A percentile compares a stretch with the other conserved stretches of the same genome.
Evolutionary conservation across 2,888 invertebrate species (phyloP).

Genomic region (Nycteola revayana): DNA sequence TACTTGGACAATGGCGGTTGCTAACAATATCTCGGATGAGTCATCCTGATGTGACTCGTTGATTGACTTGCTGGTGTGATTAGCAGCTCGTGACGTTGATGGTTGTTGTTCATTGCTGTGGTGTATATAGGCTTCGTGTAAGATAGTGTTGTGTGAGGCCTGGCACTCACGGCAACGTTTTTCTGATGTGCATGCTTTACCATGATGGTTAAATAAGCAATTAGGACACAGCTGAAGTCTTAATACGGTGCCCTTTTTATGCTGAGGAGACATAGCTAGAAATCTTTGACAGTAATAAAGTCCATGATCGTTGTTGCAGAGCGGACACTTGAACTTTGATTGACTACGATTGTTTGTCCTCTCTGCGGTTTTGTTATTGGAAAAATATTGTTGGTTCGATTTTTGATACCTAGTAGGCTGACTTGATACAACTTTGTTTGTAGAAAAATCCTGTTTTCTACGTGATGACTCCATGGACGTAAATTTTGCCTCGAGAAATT

Average conservation of each 20-base stretch:
- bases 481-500: no score
- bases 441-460: no score
- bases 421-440: no score
- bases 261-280: constrained; percentile 1
- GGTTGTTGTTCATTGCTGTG: neutral
- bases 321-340: neutral
- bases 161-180: constrained; percentile 3
- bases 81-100: neutral
- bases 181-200: constrained; percentile 1
- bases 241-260: neutral
- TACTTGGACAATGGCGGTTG: neutral
- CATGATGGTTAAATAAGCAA: constrained; percentile 2
- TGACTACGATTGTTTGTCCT: no score
- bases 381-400: no score
- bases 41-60: neutral
- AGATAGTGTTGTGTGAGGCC: constrained; percentile 1
- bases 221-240: neutral
- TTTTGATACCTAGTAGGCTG: no score
- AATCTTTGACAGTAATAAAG: neutral
- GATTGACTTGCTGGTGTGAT: neutral
- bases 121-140: neutral
- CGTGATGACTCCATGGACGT: no score
- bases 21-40: neutral
- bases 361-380: no score
- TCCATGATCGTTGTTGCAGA: constrained; percentile 2